Percentiles rank a stretch among this genome's conserved stretches.
These are phyloP conservation scores for Drosophila sordidapex DNA, from an alignment of 2,888 invertebrate genomes.

Conservation along the genomic window DNA sequence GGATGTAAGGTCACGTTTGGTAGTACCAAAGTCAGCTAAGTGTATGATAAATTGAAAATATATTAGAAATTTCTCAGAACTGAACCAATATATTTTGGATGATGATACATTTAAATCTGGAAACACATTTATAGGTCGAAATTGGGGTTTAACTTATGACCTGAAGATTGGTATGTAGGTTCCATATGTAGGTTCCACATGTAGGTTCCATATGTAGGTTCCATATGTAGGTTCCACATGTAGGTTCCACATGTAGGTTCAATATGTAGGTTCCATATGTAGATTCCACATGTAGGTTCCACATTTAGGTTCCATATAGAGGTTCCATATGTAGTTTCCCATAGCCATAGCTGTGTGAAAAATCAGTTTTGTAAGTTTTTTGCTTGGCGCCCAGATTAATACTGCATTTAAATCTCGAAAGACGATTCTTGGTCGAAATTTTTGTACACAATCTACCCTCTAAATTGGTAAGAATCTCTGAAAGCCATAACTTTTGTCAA, in stretches of 20 bases:
- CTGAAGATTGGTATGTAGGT: neutral
- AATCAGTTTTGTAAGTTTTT: no score
- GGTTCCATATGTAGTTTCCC: neutral
- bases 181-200: neutral
- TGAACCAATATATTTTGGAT: neutral
- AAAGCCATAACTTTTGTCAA: no score
- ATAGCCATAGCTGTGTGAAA: no score
- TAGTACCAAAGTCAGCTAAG: neutral
- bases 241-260: no score
- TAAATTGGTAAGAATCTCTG: no score
- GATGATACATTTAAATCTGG: neutral
- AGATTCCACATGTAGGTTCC: no score
- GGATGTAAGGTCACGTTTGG: neutral
- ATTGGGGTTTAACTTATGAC: neutral
- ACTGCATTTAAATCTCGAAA: neutral
- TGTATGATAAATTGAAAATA: neutral
- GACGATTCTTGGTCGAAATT: no score
- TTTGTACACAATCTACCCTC: no score
- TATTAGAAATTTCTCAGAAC: neutral
- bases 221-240: neutral
- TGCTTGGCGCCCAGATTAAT: neutral
- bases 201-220: neutral
- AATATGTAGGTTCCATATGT: no score
- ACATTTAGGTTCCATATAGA: no score
- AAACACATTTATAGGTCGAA: neutral